These are phyloP conservation scores for Mobula birostris DNA, from an alignment of 2,113 vertebrate genomes.

Conservation along the genomic window DNA sequence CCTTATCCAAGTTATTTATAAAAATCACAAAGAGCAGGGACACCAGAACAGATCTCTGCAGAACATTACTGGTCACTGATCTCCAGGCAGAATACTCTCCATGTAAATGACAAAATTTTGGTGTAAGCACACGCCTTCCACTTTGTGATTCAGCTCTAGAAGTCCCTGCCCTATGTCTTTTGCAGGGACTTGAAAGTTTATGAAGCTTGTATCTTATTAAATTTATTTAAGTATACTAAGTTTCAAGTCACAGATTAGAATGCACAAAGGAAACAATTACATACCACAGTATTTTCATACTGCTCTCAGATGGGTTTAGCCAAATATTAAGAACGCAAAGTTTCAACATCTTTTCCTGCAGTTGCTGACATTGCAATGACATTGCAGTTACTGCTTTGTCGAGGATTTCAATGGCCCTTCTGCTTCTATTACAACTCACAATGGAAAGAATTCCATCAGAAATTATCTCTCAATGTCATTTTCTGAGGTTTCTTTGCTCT, in stretches of 20 bases:
- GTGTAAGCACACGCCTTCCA: not conserved
- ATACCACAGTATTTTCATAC: not conserved
- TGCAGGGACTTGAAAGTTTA: not conserved
- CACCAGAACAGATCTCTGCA: too few relatives aligned
- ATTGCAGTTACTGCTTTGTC: not conserved
- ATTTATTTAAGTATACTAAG: not conserved
- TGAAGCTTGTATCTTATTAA: not conserved
- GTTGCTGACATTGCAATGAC: too few relatives aligned
- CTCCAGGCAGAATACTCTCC: too few relatives aligned
- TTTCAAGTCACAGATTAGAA: not conserved
- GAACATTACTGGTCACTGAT: too few relatives aligned
- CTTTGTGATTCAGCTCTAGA: not conserved
- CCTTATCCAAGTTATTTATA: too few relatives aligned
- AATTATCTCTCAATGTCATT: not conserved
- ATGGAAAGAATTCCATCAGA: not conserved
- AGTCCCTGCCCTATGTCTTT: not conserved
- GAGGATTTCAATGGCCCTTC: not conserved
- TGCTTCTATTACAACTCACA: not conserved
- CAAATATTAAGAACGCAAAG: not conserved
- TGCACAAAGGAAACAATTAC: not conserved
- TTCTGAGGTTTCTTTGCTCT: not conserved
- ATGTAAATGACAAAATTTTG: not conserved
- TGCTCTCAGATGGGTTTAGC: not conserved
- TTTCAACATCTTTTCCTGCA: not conserved
- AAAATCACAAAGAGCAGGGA: too few relatives aligned